phyloP scores from a whole-genome alignment of 2,888 invertebrate species.

The Nipponacmea schrenckii region DNA sequence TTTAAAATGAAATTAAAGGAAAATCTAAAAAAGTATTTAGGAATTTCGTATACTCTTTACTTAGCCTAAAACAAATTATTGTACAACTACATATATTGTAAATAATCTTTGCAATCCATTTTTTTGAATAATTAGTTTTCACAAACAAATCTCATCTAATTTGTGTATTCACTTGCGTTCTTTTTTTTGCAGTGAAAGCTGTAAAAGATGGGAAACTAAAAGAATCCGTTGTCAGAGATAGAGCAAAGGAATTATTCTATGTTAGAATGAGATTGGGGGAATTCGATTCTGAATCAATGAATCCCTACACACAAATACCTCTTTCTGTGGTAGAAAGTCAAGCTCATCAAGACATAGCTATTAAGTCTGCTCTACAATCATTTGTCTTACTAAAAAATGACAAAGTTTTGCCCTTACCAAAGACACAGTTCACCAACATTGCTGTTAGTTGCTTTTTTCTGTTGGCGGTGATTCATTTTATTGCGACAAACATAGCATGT shows the following conservation, averaged over 20 bases:
- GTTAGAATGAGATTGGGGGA: conserved; percentile 26
- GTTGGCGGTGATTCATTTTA: too few species aligned
- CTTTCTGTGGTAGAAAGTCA: conserved; percentile 38
- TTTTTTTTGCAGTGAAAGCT: conserved; percentile 2
- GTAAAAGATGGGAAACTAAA: neutral
- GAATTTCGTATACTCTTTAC: too few species aligned
- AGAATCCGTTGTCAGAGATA: neutral
- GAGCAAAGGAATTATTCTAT: neutral
- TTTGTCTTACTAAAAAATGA: conserved; percentile 48
- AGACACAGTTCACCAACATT: conserved; percentile 22
- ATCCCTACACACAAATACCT: conserved; percentile 39
- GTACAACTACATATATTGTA: too few species aligned
- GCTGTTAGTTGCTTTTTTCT: conserved; percentile 29
- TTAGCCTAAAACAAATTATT: too few species aligned
- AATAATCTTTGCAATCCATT: too few species aligned
- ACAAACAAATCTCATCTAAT: too few species aligned
- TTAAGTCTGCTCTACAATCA: conserved; percentile 38
- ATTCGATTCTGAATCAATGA: conserved; percentile 37
- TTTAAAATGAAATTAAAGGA: too few species aligned
- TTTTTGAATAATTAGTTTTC: too few species aligned
- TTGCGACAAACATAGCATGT: too few species aligned
- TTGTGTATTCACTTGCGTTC: too few species aligned
- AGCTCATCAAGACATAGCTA: conserved; percentile 34
- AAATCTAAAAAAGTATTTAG: too few species aligned
- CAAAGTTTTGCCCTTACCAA: conserved; percentile 28